phyloP scores from a whole-genome alignment of 1,140 invertebrate species.

The Bicyclus anynana region DNA sequence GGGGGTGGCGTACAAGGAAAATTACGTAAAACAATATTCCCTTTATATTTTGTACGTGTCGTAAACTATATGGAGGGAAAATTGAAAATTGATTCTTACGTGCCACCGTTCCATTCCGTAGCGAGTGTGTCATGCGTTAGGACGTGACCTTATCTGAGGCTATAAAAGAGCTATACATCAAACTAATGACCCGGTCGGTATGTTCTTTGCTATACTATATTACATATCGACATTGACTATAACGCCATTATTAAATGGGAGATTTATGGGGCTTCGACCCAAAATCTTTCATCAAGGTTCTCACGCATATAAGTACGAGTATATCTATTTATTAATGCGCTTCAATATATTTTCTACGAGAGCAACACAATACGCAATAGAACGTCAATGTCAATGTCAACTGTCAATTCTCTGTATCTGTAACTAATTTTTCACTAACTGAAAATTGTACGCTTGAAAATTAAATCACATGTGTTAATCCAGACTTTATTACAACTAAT shows the following conservation, averaged over 20 bases:
- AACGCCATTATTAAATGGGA: background rate
- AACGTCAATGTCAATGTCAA: no score
- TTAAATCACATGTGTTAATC: no score
- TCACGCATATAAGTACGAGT: background rate
- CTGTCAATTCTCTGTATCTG: no score
- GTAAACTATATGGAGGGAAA: background rate
- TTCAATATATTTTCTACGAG: no score
- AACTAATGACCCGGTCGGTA: conserved; percentile 20
- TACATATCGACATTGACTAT: conserved; percentile 10
- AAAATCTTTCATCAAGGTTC: background rate
- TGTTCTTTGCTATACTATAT: conserved; percentile 2
- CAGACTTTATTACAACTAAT: no score
- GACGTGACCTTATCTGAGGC: conserved; percentile 21
- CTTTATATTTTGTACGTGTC: background rate
- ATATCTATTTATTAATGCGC: background rate
- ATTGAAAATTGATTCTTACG: conserved; percentile 5
- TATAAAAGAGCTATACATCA: conserved; percentile 23
- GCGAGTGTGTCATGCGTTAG: background rate
- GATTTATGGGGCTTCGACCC: background rate
- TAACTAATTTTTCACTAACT: no score
- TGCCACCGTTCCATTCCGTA: conserved; percentile 4
- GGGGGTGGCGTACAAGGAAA: background rate
- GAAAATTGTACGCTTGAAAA: no score
- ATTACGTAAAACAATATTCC: background rate
- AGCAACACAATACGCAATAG: no score